Evolutionary conservation across 2,113 vertebrate genomes (phyloP).

Genomic region (Melanotaenia duboulayi): DNA sequence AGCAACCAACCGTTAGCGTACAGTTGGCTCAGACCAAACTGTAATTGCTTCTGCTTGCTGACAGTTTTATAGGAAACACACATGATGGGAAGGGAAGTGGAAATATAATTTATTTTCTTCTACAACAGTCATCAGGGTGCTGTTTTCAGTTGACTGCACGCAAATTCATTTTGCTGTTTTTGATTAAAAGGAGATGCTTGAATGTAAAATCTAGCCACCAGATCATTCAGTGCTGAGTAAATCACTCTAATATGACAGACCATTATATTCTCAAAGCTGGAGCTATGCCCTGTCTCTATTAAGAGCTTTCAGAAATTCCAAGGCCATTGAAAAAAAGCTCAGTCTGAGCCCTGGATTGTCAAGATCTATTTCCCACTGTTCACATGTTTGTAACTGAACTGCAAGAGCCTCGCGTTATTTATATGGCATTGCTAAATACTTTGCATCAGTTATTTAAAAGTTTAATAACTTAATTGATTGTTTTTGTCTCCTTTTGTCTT

Average conservation of each 20-base stretch:
- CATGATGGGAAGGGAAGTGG: slow-evolving; percentile 35
- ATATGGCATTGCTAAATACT: not conserved
- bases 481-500: not conserved
- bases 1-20: slow-evolving; percentile 35
- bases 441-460: slow-evolving; percentile 10
- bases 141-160: slow-evolving; percentile 49
- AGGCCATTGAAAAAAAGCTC: slow-evolving; percentile 5
- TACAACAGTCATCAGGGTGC: slow-evolving; percentile 49
- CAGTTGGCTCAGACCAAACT: slow-evolving; percentile 39
- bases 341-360: slow-evolving; percentile 1
- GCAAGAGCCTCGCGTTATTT: slow-evolving; percentile 20
- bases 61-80: slow-evolving; percentile 70
- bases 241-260: slow-evolving; percentile 57
- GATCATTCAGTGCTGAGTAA: slow-evolving; percentile 30
- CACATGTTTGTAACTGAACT: not conserved
- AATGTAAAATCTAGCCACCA: slow-evolving; percentile 34
- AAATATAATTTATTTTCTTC: slow-evolving; percentile 49
- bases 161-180: slow-evolving; percentile 49
- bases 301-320: slow-evolving; percentile 2
- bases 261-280: slow-evolving; percentile 32
- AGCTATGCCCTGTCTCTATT: slow-evolving; percentile 14
- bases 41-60: slow-evolving; percentile 65
- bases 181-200: slow-evolving; percentile 59
- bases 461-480: not conserved
- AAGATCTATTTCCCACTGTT: not conserved